phyloP scores from a whole-genome alignment of 2,888 invertebrate genomes.

The Drosophila setosimentum region DNA sequence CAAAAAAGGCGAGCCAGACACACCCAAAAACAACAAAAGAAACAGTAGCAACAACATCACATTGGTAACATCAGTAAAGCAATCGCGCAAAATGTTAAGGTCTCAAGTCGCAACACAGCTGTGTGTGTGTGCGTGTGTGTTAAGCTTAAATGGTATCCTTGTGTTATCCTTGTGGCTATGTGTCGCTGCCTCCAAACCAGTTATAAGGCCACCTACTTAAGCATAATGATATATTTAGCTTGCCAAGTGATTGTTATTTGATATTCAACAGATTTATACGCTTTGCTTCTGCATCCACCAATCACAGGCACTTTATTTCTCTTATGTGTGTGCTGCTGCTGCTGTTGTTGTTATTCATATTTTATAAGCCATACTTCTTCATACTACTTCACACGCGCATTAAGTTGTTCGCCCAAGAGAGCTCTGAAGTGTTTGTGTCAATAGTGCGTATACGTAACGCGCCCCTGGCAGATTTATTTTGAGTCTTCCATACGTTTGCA shows the following conservation, averaged over 20 bases:
- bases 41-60: constrained; percentile 18
- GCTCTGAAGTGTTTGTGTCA: constrained; percentile 36
- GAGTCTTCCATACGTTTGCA: neutral
- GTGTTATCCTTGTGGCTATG: constrained; percentile 49
- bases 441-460: constrained; percentile 61
- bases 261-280: constrained; percentile 81
- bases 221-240: constrained; percentile 80
- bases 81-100: constrained; percentile 59
- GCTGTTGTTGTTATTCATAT: constrained; percentile 51
- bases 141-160: constrained; percentile 57
- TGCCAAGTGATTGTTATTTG: constrained; percentile 82
- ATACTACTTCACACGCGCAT: constrained; percentile 40
- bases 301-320: constrained; percentile 5
- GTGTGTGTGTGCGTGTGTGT: constrained; percentile 8
- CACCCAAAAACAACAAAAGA: constrained; percentile 48
- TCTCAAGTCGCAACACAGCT: constrained; percentile 16
- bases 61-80: constrained; percentile 44
- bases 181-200: constrained; percentile 33
- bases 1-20: constrained; percentile 62
- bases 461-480: constrained; percentile 44
- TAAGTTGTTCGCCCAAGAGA: constrained; percentile 33
- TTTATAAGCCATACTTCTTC: constrained; percentile 55
- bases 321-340: constrained; percentile 33
- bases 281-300: constrained; percentile 30
- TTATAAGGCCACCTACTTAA: constrained; percentile 68